Evolutionary conservation across 2,888 invertebrate genomes (phyloP), one percentile per base, ranked within the genome.

Genomic region (Spodoptera exigua): DNA sequence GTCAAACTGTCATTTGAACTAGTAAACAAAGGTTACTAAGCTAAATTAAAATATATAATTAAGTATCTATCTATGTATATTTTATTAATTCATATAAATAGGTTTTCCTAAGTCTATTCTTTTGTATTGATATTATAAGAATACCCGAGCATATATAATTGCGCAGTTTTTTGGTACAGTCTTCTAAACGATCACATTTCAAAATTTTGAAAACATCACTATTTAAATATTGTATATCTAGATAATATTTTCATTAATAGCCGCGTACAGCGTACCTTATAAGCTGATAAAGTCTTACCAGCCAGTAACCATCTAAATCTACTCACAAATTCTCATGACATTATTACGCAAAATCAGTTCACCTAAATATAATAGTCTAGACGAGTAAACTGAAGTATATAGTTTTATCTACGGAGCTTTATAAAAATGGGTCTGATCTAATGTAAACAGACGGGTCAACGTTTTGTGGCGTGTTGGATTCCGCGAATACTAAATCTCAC

Each of bases 371-470:
- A 46, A 51, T 40, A 70, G 76, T 74, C 75, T 74, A 76, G 78
- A 76, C 78, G 35, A 61, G 61, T 72, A 68, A 64, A 48, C 62
- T 67, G 60, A 37, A 53, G 63, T 71, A 69, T 66, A 66, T 49
- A 57, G 46, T 56, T 45, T 60, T 60, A 70, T 61, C 57, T 61
- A 62, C 56, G 44, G 36, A 51, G 63, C 73, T 68, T 66, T 73
- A 64, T 73, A 71, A 76, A 78, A 77, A 78, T 76, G 76, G 76
- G 71, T 71, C 82, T 80, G 81, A 70, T 73, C 75, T 76, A 83
- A 84, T 75, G 79, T 89, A 90, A 90, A 90, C 90, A 89, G 57
- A 71, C 79, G 72, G 90, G 90, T 90, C 90, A 90, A 89, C 76
- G 90, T 78, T 86, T 90, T 85, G 85, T 86, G 67, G 63, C 74